phyloP scores from a whole-genome alignment of 2,888 invertebrate species.

The Mantis religiosa region DNA sequence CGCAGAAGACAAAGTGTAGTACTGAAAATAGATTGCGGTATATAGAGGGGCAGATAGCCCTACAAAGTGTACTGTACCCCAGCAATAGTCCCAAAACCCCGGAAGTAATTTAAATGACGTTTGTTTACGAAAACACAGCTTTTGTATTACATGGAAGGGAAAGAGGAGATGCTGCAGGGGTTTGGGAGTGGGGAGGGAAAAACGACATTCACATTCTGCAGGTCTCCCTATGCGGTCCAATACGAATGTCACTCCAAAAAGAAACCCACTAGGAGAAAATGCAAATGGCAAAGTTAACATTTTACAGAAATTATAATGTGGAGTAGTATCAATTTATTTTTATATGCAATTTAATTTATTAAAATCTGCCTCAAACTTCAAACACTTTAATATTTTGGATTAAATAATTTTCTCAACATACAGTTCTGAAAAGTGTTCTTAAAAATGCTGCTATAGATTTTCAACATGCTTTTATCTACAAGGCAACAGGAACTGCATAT shows the following conservation, averaged over 20 bases:
- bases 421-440: too few relatives aligned
- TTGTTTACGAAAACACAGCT: conserved; percentile 36
- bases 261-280: not conserved
- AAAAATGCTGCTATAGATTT: too few relatives aligned
- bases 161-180: not conserved
- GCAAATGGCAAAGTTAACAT: not conserved
- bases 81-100: conserved; percentile 34
- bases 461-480: too few relatives aligned
- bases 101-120: conserved; percentile 38
- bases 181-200: not conserved
- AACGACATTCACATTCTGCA: not conserved
- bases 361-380: too few relatives aligned
- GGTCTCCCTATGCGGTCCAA: not conserved
- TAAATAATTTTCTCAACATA: too few relatives aligned
- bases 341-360: too few relatives aligned
- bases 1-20: not conserved
- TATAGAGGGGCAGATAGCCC: not conserved
- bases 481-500: too few relatives aligned
- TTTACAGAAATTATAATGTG: not conserved
- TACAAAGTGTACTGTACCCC: not conserved
- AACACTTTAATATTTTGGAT: too few relatives aligned
- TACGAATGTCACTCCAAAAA: not conserved
- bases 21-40: not conserved
- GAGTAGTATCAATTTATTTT: too few relatives aligned
- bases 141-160: conserved; percentile 10